Evolutionary conservation across 2,888 invertebrate genomes (phyloP).

Genomic region (Drosophila putrida): DNA sequence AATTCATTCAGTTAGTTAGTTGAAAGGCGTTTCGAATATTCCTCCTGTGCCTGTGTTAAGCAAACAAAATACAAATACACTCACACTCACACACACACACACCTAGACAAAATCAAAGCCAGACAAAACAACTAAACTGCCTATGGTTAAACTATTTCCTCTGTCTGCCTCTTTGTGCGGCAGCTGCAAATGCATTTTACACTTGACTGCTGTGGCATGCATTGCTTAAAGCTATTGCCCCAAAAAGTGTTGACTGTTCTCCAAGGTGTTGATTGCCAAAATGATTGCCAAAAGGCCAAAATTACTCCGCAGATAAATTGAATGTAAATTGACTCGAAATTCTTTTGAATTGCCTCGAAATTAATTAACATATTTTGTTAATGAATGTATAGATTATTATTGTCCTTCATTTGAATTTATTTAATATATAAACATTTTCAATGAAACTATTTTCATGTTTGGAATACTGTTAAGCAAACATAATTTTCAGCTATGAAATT

Average conservation of each 20-base stretch:
- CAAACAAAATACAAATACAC: conserved; percentile 42
- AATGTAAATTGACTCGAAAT: neutral
- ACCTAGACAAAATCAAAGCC: conserved; percentile 37
- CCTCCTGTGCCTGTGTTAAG: conserved; percentile 31
- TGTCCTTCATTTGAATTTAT: too few relatives aligned
- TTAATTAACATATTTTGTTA: neutral
- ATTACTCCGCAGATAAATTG: neutral
- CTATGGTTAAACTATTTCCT: conserved; percentile 11
- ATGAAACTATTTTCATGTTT: neutral
- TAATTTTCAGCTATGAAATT: too few relatives aligned
- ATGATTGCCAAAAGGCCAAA: conserved; percentile 6
- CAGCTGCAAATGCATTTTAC: conserved; percentile 55
- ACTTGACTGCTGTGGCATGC: conserved; percentile 39
- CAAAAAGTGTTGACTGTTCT: conserved; percentile 33
- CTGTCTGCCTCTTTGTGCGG: conserved; percentile 9
- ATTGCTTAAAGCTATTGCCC: conserved; percentile 40
- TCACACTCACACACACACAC: conserved; percentile 18
- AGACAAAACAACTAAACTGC: conserved; percentile 55
- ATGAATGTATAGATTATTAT: neutral
- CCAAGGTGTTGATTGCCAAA: conserved; percentile 25
- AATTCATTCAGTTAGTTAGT: conserved; percentile 43
- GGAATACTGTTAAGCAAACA: too few relatives aligned
- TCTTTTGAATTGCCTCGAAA: neutral
- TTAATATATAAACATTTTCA: neutral
- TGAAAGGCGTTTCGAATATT: conserved; percentile 39